Percentiles rank a stretch among this genome's conserved stretches.
Conservation (phyloP, 2,797 vertebrate species). For the Halcyon badia region DNA sequence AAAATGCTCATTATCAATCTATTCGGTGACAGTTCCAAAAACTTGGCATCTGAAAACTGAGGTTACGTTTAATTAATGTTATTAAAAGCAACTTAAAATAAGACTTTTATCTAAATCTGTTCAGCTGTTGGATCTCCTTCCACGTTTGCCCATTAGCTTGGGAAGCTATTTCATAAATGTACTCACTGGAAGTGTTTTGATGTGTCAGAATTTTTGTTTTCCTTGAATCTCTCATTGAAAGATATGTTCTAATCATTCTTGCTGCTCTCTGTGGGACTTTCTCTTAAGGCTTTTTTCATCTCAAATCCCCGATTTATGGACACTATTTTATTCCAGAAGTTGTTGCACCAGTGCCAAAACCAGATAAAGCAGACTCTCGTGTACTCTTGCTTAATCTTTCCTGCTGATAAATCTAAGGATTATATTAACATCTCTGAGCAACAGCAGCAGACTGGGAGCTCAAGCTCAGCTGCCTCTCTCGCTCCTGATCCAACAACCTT, state of each 20-base stretch:
- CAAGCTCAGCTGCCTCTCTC: background rate
- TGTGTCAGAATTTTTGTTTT: background rate
- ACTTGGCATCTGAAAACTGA: background rate
- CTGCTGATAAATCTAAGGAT: constrained; percentile 63
- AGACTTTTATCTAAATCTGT: background rate
- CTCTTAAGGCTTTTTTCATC: background rate
- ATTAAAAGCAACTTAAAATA: background rate
- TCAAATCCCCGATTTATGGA: constrained; percentile 2
- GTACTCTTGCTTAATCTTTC: constrained; percentile 58
- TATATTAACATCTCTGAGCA: constrained; percentile 37
- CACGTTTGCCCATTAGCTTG: background rate
- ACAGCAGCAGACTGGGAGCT: constrained; percentile 3
- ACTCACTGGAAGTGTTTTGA: background rate
- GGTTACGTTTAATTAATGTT: background rate
- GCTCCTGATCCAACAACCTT: background rate
- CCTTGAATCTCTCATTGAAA: background rate
- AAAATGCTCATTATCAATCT: constrained; percentile 1
- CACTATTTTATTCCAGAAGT: constrained; percentile 16
- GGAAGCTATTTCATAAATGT: background rate
- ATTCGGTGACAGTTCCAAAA: background rate
- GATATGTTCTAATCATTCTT: background rate
- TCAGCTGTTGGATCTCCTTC: background rate
- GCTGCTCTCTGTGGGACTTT: background rate
- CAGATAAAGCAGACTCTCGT: constrained; percentile 27
- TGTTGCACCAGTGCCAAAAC: constrained; percentile 32